Conservation (phyloP, 2,797 vertebrate genomes). For the Crenichthys baileyi region DNA sequence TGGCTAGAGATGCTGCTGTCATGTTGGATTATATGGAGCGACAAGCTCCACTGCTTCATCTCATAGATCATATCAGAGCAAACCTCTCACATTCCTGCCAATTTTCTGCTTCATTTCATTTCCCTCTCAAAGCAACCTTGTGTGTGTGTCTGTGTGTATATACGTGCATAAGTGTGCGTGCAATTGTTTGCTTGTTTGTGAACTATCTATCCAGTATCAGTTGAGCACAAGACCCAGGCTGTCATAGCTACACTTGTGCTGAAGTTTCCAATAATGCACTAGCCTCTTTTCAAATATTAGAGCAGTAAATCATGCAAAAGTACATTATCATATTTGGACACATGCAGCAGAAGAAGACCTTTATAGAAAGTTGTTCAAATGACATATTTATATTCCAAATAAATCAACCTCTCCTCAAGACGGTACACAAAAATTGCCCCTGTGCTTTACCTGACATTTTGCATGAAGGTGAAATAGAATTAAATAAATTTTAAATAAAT, state of each 20-base stretch:
- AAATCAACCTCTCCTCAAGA: conserved; percentile 3
- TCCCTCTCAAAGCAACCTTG: conserved; percentile 38
- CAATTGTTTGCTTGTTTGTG: background rate
- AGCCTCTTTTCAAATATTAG: conserved; percentile 7
- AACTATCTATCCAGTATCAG: conserved; percentile 9
- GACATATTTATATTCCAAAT: background rate
- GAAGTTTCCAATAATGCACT: conserved; percentile 17
- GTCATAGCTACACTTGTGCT: background rate
- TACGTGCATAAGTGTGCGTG: conserved; percentile 1
- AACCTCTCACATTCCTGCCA: conserved; percentile 56
- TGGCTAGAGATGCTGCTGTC: conserved; percentile 57
- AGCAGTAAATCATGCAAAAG: background rate
- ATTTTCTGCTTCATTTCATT: conserved; percentile 61
- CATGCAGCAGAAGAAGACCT: background rate
- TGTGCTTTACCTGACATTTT: conserved; percentile 6
- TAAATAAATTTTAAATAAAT: background rate
- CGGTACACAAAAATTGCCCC: background rate
- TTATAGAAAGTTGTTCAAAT: background rate
- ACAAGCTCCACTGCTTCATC: conserved; percentile 62
- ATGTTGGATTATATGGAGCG: conserved; percentile 62
- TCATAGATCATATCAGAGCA: conserved; percentile 64
- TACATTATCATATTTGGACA: background rate
- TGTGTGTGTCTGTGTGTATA: background rate
- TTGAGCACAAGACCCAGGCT: conserved; percentile 8
- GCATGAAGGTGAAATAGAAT: background rate